These are phyloP conservation scores for Oceanites oceanicus DNA, from an alignment of 2,113 vertebrate genomes.

Conservation along the genomic window DNA sequence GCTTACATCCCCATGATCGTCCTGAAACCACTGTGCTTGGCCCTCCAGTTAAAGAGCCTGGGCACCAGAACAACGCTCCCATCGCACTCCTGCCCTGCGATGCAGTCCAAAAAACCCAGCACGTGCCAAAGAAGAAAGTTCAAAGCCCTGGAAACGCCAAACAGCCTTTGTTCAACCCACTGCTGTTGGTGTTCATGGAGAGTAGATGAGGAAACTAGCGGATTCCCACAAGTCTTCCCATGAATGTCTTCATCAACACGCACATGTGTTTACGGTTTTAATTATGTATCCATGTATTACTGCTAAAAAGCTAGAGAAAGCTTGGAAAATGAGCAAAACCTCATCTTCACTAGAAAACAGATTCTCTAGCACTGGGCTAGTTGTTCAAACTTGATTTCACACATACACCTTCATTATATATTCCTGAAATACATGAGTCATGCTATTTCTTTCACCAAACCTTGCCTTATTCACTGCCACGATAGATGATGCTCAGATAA, in stretches of 20 bases:
- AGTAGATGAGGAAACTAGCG: neutral
- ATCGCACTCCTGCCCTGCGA: neutral
- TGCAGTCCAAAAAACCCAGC: neutral
- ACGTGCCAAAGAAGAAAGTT: neutral
- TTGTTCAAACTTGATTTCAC: neutral
- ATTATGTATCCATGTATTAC: neutral
- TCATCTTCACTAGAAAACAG: neutral
- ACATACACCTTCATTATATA: neutral
- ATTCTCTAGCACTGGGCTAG: neutral
- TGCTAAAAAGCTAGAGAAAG: neutral
- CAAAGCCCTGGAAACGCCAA: neutral
- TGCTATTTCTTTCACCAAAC: neutral
- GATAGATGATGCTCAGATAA: neutral
- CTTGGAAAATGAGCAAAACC: neutral
- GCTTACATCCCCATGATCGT: neutral
- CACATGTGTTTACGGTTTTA: neutral
- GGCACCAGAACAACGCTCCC: neutral
- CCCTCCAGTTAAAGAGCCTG: neutral
- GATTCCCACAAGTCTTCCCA: neutral
- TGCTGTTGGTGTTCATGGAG: neutral
- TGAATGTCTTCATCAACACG: neutral
- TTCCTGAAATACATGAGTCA: neutral
- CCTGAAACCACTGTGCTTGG: neutral
- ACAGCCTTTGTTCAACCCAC: neutral
- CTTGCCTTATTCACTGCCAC: neutral